These are phyloP conservation scores for Apeltes quadracus DNA, from an alignment of 2,113 vertebrate genomes.

Conservation along the genomic window DNA sequence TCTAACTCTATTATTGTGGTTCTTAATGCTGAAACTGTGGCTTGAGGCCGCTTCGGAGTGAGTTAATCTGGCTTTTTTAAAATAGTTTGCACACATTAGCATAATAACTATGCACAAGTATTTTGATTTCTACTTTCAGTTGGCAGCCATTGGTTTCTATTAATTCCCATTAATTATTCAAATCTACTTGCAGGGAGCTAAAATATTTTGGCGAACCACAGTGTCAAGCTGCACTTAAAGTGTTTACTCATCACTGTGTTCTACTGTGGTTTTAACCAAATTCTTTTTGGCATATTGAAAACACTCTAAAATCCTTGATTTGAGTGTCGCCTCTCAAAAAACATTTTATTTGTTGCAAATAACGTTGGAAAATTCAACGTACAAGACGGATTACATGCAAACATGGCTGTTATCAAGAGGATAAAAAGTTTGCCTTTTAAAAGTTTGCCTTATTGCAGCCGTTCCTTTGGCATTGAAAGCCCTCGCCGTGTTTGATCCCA, in stretches of 20 bases:
- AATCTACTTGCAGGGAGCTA: conserved; percentile 9
- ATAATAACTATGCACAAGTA: conserved; percentile 23
- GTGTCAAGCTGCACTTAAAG: neutral
- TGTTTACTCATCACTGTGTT: conserved; percentile 6
- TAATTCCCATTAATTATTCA: conserved; percentile 12
- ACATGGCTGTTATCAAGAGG: conserved; percentile 7
- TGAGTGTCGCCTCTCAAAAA: conserved; percentile 2
- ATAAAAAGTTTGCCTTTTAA: conserved; percentile 26
- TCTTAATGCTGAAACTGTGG: conserved; percentile 41
- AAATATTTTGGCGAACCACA: neutral
- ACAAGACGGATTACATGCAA: conserved; percentile 4
- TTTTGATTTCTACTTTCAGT: neutral
- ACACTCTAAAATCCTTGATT: conserved; percentile 8
- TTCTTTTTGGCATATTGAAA: conserved; percentile 7
- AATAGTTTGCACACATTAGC: conserved; percentile 33
- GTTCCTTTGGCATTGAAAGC: conserved; percentile 35
- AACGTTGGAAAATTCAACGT: conserved; percentile 11
- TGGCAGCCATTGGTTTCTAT: conserved; percentile 2
- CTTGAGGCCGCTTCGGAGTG: conserved; percentile 33
- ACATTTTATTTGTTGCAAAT: neutral
- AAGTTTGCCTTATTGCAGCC: conserved; percentile 37
- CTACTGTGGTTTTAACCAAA: neutral
- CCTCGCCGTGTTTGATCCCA: conserved; percentile 42
- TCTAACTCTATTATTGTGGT: conserved; percentile 30
- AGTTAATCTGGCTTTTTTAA: conserved; percentile 1